phyloP scores from a whole-genome alignment of 2,888 invertebrate genomes.

The Orgyia antiqua region DNA sequence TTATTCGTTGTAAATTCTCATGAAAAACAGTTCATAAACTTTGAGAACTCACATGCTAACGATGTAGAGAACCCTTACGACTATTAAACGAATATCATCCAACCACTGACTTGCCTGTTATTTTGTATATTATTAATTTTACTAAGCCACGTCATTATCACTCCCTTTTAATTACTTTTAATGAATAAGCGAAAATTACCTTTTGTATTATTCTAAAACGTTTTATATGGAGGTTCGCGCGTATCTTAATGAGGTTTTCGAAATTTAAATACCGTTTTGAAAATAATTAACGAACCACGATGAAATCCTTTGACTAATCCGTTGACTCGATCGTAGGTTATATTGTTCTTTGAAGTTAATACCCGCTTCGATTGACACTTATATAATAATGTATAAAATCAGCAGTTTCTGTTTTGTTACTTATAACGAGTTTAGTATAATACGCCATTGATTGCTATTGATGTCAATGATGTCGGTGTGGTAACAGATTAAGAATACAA shows the following conservation, averaged over 20 bases:
- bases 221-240: slow-evolving; percentile 56
- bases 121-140: slow-evolving; percentile 54
- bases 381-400: slow-evolving; percentile 5
- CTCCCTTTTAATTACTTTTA: slow-evolving; percentile 68
- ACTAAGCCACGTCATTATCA: slow-evolving; percentile 49
- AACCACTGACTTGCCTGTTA: slow-evolving; percentile 38
- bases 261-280: slow-evolving; percentile 67
- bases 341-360: background rate
- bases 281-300: slow-evolving; percentile 61
- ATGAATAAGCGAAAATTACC: slow-evolving; percentile 76
- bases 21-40: slow-evolving; percentile 15
- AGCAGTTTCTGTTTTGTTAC: too few relatives aligned
- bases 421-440: too few relatives aligned
- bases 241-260: slow-evolving; percentile 72
- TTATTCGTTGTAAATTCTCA: slow-evolving; percentile 4
- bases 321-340: slow-evolving; percentile 4
- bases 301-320: slow-evolving; percentile 12
- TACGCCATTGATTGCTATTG: too few relatives aligned
- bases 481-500: too few relatives aligned
- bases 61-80: slow-evolving; percentile 14
- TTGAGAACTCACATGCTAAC: slow-evolving; percentile 15
- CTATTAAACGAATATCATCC: slow-evolving; percentile 17
- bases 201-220: slow-evolving; percentile 64
- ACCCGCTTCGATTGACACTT: slow-evolving; percentile 4
- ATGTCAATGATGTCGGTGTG: too few relatives aligned